Evolutionary conservation across 2,888 invertebrate species (phyloP).

Genomic region (Diarsia mendica): DNA sequence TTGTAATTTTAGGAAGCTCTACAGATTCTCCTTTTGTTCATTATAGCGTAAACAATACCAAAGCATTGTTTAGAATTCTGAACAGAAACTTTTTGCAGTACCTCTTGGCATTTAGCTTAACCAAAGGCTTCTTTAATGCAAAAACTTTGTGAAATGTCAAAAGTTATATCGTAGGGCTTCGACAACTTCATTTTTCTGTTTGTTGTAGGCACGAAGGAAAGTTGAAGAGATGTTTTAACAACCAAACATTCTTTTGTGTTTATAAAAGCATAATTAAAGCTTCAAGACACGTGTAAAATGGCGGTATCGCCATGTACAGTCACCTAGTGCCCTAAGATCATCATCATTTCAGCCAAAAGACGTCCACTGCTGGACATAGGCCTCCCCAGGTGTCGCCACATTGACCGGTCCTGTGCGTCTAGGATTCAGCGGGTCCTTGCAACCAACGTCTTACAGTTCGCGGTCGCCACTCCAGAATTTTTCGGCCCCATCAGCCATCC

Average conservation of each 20-base stretch:
- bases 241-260: not conserved
- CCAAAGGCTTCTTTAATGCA: constrained; percentile 51
- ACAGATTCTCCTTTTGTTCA: constrained; percentile 44
- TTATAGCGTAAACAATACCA: constrained; percentile 42
- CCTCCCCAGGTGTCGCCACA: no score
- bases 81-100: constrained; percentile 53
- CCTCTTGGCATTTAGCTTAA: constrained; percentile 46
- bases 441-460: no score
- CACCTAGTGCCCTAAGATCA: not conserved
- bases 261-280: not conserved
- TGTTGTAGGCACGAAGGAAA: not conserved
- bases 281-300: not conserved
- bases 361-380: no score
- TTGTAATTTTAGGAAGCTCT: constrained; percentile 43
- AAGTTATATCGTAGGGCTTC: constrained; percentile 30
- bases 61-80: constrained; percentile 56
- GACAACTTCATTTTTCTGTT: constrained; percentile 19
- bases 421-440: no score
- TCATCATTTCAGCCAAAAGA: no score
- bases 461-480: no score
- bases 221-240: constrained; percentile 19
- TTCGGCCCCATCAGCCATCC: no score
- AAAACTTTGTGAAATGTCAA: constrained; percentile 55
- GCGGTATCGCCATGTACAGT: not conserved
- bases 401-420: no score